These are phyloP conservation scores for Fragum whitleyi DNA, from an alignment of 2,888 invertebrate species.

Conservation along the genomic window DNA sequence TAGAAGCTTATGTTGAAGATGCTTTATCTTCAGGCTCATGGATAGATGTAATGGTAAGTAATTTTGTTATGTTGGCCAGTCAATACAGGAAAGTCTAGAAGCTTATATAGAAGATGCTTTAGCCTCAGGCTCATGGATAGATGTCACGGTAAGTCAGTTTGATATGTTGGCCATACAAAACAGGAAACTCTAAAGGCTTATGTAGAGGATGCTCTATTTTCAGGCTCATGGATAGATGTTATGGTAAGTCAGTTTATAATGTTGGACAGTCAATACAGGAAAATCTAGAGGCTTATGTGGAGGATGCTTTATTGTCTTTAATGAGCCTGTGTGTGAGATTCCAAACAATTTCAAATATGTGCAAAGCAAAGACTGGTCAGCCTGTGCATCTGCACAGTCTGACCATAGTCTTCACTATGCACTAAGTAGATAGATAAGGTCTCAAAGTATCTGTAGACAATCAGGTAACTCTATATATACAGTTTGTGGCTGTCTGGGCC, in stretches of 20 bases:
- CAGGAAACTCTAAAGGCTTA: too few relatives aligned
- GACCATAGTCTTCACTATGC: too few relatives aligned
- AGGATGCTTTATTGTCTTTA: slow-evolving; percentile 93
- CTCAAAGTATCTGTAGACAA: too few relatives aligned
- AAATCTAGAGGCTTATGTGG: slow-evolving; percentile 91
- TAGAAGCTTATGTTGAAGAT: slow-evolving; percentile 94
- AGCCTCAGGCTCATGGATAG: slow-evolving; percentile 89
- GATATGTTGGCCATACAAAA: too few relatives aligned
- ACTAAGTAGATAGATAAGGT: too few relatives aligned
- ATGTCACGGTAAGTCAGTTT: too few relatives aligned
- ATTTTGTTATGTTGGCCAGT: slow-evolving; percentile 90
- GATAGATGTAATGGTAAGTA: slow-evolving; percentile 89
- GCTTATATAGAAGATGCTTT: slow-evolving; percentile 94
- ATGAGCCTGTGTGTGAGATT: too few relatives aligned
- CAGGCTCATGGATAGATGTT: slow-evolving; percentile 93
- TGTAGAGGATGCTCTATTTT: slow-evolving; percentile 85
- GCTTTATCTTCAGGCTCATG: slow-evolving; percentile 92
- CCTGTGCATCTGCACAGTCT: too few relatives aligned
- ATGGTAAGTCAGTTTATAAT: slow-evolving; percentile 87
- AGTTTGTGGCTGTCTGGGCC: too few relatives aligned
- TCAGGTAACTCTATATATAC: too few relatives aligned
- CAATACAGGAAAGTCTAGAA: slow-evolving; percentile 90
- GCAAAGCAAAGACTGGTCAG: too few relatives aligned
- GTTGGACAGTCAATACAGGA: slow-evolving; percentile 90
- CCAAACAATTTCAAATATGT: too few relatives aligned